These are phyloP conservation scores for Listronotus oregonensis DNA, from an alignment of 1,140 invertebrate species.

Conservation along the genomic window DNA sequence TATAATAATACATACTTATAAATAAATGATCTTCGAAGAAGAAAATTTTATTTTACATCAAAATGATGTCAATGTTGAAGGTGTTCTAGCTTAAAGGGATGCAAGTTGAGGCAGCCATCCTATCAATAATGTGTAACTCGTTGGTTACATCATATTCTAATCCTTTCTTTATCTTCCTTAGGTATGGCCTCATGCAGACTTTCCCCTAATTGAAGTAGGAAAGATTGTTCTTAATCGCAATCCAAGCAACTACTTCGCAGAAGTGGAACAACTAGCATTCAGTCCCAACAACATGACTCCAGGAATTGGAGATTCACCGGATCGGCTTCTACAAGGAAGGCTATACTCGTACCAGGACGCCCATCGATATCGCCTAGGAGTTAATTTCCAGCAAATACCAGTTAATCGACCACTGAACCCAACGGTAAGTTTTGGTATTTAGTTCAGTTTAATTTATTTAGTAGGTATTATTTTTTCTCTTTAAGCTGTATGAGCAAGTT, in stretches of 20 bases:
- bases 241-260: slow-evolving; percentile 91
- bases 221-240: slow-evolving; percentile 88
- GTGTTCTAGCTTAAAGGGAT: too few species aligned
- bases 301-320: slow-evolving; percentile 91
- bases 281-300: slow-evolving; percentile 90
- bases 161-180: neutral
- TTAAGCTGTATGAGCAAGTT: too few species aligned
- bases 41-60: too few species aligned
- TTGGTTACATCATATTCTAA: too few species aligned
- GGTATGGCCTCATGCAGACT: slow-evolving; percentile 89
- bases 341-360: slow-evolving; percentile 95
- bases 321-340: slow-evolving; percentile 95
- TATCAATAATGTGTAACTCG: too few species aligned
- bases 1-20: too few species aligned
- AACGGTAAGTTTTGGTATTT: slow-evolving; percentile 13
- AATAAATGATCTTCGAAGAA: too few species aligned
- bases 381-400: slow-evolving; percentile 91
- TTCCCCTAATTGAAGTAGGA: slow-evolving; percentile 90
- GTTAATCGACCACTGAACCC: slow-evolving; percentile 88
- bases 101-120: too few species aligned
- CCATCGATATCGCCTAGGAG: slow-evolving; percentile 83
- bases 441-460: too few species aligned
- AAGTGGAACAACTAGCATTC: slow-evolving; percentile 95
- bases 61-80: too few species aligned
- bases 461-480: too few species aligned